Evolutionary conservation across 2,113 vertebrate species (phyloP).

Genomic region (Scatophagus argus): DNA sequence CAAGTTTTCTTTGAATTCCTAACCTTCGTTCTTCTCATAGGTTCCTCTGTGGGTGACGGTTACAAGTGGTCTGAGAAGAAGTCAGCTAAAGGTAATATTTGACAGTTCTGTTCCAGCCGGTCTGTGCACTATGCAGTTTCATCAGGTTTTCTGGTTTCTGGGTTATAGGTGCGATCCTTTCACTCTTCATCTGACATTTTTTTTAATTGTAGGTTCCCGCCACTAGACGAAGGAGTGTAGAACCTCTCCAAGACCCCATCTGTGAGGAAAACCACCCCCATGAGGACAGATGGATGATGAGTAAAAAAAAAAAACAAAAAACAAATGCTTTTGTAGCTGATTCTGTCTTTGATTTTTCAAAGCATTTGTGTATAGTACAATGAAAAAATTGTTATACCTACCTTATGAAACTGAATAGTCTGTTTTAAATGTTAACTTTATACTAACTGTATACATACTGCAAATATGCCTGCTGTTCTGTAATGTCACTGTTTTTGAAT

Average conservation of each 20-base stretch:
- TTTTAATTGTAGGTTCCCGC: conserved; percentile 2
- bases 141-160: background rate
- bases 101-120: background rate
- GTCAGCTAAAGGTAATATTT: conserved; percentile 21
- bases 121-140: background rate
- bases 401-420: background rate
- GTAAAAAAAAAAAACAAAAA: rapidly evolving
- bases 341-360: background rate
- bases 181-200: background rate
- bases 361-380: background rate
- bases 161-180: background rate
- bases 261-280: background rate
- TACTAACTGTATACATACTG: background rate
- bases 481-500: background rate
- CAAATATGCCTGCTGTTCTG: background rate
- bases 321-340: background rate
- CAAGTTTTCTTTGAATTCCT: conserved; percentile 14
- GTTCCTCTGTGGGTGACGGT: background rate
- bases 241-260: background rate
- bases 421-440: background rate
- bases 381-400: background rate
- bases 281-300: too few relatives aligned
- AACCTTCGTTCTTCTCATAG: conserved; percentile 28
- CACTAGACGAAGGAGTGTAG: background rate
- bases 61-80: conserved; percentile 53